Base-by-base conservation (phyloP, 1,140 invertebrate species). In the Orius insidiosus region DNA sequence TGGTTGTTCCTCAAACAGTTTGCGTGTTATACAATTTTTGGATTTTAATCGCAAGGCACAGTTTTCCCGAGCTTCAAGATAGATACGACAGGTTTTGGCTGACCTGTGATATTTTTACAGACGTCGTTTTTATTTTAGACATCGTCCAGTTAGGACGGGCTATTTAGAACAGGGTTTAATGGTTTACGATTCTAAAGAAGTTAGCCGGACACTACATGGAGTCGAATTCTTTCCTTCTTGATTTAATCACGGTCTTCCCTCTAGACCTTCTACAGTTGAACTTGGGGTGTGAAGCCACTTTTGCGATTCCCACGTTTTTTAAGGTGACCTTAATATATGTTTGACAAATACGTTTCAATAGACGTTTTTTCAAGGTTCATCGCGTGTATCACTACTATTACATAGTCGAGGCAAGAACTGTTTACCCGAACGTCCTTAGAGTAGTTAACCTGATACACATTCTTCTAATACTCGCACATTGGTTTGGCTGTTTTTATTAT, bases 21-120 rank as follows among this genome's bases (percentile, higher is more conserved):
- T 88, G 86, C 59, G 84, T 95, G 51, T 71, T 95, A 16, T 95
- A 96, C 66, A 95, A 96, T 65, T 67, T 92, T 16, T 96, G 92
- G 92, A 88, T 89, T 7, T 69, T 90, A 19, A 95, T 96, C 54
- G 89, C 93, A 15, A 70, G 92, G 13, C 85, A 95, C 64, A 92
- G 87, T 56, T 84, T 96, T 61, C 83, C 86, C 15, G 89, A 94
- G 59, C 70, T 94, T 40, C 84, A 87, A 67, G 71, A 68, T 53
- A 62, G 78, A 62, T 68, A 72, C 42, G 70, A 75, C 15, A 68
- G 62, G 8, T 74, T 78, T 54, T 95, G 89, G 89, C 66, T 82
- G 46, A 63, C 72, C 19, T 79, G 80, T 57, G 89, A 95, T 64
- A 74, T 70, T 43, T 68, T 93, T 48, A 82, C 80, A 51, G 90